These are phyloP conservation scores for Gari tellinella DNA, from an alignment of 2,888 invertebrate species.

Conservation along the genomic window DNA sequence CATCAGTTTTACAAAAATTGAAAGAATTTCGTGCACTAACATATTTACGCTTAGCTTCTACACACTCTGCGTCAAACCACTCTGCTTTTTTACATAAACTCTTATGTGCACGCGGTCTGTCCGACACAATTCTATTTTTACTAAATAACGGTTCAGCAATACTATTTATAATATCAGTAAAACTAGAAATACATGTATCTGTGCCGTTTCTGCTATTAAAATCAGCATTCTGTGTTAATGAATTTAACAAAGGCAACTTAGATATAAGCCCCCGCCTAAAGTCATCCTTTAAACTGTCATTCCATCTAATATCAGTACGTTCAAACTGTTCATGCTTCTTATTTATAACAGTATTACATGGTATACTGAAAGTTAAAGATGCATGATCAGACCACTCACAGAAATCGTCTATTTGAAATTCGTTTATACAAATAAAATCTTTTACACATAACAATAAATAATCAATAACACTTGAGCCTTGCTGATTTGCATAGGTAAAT, in stretches of 20 bases:
- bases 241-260: conserved; percentile 4
- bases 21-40: background rate
- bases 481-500: background rate
- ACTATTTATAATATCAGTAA: background rate
- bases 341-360: too few species aligned
- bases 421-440: background rate
- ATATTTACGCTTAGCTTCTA: background rate
- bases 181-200: background rate
- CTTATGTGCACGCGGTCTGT: background rate
- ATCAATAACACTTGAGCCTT: conserved; percentile 5
- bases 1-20: conserved; percentile 5
- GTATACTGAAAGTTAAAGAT: background rate
- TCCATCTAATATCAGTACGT: too few species aligned
- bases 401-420: background rate
- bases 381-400: conserved; percentile 10
- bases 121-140: background rate
- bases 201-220: background rate
- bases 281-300: background rate
- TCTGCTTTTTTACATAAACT: background rate
- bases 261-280: conserved; percentile 5
- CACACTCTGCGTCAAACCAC: conserved; percentile 15
- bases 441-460: conserved; percentile 2
- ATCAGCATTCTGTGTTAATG: background rate
- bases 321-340: too few species aligned
- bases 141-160: conserved; percentile 6